Evolutionary conservation across 2,113 vertebrate genomes (phyloP).

Genomic region (Leucosticte australis): DNA sequence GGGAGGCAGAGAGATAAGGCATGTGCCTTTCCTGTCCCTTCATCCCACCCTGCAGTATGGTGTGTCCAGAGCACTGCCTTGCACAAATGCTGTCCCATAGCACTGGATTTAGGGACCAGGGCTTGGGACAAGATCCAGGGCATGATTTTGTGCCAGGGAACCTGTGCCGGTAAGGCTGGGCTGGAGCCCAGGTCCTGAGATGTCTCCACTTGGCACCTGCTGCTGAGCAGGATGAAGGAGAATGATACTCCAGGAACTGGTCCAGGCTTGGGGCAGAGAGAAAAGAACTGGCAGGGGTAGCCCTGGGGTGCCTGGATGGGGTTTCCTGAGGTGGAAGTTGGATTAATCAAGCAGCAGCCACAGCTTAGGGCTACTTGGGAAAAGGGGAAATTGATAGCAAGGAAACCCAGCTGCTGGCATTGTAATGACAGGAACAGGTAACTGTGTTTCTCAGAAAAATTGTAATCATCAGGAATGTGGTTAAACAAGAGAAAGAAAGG

Average conservation of each 20-base stretch:
- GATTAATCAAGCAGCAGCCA: neutral
- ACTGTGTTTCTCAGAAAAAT: neutral
- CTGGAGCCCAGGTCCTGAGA: neutral
- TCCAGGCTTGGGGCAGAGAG: neutral
- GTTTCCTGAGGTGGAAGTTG: neutral
- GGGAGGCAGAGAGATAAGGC: neutral
- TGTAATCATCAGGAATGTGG: neutral
- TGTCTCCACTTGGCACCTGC: accelerated
- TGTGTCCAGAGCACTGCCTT: accelerated
- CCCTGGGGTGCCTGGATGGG: neutral
- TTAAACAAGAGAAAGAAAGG: neutral
- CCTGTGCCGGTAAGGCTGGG: neutral
- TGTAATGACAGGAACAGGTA: neutral
- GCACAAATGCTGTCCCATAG: neutral
- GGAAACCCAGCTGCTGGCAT: neutral
- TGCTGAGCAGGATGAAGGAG: neutral
- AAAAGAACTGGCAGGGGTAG: neutral
- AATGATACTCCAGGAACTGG: neutral
- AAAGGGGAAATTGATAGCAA: neutral
- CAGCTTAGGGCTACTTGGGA: neutral
- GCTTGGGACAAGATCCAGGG: neutral
- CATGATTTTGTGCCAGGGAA: neutral
- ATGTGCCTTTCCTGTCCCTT: neutral
- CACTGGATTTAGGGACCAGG: accelerated
- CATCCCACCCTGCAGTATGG: neutral